Percentiles rank a stretch among this genome's conserved stretches.
Conservation (phyloP, 2,113 vertebrate species). For the Ictalurus punctatus region DNA sequence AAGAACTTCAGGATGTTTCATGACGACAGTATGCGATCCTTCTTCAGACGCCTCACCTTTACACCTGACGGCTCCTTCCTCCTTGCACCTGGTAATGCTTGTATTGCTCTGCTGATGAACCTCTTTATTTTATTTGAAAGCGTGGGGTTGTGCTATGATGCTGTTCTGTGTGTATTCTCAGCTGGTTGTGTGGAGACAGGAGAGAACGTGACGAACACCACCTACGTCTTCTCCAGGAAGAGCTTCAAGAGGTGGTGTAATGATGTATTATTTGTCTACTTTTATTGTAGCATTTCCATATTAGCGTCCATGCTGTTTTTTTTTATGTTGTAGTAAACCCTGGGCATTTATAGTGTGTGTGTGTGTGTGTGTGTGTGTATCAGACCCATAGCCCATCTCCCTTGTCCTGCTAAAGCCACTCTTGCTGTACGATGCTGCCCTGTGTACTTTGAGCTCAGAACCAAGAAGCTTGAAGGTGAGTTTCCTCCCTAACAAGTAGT, state of each 20-base stretch:
- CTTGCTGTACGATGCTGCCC: constrained; percentile 97
- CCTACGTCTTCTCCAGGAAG: constrained; percentile 92
- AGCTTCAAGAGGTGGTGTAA: constrained; percentile 85
- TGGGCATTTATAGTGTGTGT: background rate
- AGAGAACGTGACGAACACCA: constrained; percentile 93
- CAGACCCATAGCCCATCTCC: constrained; percentile 92
- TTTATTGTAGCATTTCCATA: background rate
- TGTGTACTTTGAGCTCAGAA: constrained; percentile 86
- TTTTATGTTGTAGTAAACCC: background rate
- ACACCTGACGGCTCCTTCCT: constrained; percentile 93
- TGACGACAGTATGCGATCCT: constrained; percentile 97
- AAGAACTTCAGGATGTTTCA: constrained; percentile 93
- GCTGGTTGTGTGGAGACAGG: constrained; percentile 94
- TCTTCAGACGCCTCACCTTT: constrained; percentile 92
- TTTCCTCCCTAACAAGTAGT: background rate
- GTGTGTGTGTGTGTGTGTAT: constrained; percentile 37
- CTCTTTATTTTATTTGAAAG: background rate
- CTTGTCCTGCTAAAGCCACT: constrained; percentile 89
- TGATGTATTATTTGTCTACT: background rate
- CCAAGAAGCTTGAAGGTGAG: constrained; percentile 73
- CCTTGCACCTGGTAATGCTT: constrained; percentile 83
- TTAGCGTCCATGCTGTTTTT: background rate
- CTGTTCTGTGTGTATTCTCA: constrained; percentile 56
- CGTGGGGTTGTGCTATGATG: background rate
- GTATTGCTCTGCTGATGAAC: background rate